Conservation (phyloP, 2,797 vertebrate genomes). For the Selene dorsalis region DNA sequence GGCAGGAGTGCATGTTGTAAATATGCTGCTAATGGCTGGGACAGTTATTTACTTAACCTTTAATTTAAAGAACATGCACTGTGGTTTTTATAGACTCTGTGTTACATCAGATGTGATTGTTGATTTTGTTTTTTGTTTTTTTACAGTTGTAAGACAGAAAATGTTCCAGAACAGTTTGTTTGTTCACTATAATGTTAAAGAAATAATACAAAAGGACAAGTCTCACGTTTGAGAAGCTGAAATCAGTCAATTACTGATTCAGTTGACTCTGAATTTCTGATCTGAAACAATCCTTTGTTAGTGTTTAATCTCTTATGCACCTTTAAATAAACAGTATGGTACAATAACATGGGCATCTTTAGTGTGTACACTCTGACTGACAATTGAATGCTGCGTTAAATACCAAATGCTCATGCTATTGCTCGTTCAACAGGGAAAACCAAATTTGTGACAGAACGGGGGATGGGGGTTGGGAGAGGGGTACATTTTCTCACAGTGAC, state of each 20-base stretch:
- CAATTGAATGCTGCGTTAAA: not conserved
- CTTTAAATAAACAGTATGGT: conserved; percentile 11
- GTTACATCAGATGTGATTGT: not conserved
- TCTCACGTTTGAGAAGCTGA: not conserved
- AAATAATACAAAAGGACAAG: not conserved
- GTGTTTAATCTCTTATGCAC: not conserved
- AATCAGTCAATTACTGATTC: too few relatives aligned
- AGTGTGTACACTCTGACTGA: not conserved
- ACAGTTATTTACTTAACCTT: not conserved
- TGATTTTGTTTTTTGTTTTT: not conserved
- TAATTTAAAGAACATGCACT: not conserved
- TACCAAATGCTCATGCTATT: not conserved
- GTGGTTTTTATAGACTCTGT: not conserved
- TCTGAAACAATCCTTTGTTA: not conserved
- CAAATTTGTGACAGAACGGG: not conserved
- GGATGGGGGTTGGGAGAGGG: too few relatives aligned
- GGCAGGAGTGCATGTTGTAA: not conserved
- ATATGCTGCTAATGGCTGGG: not conserved
- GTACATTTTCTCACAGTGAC: not conserved
- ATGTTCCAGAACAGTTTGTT: not conserved
- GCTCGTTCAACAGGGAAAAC: not conserved
- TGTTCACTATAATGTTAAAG: not conserved
- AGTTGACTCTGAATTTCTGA: not conserved
- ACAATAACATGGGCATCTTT: not conserved
- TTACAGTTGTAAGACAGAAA: not conserved